Base-by-base conservation (phyloP, 2,888 invertebrate genomes). In the Phortica okadai region DNA sequence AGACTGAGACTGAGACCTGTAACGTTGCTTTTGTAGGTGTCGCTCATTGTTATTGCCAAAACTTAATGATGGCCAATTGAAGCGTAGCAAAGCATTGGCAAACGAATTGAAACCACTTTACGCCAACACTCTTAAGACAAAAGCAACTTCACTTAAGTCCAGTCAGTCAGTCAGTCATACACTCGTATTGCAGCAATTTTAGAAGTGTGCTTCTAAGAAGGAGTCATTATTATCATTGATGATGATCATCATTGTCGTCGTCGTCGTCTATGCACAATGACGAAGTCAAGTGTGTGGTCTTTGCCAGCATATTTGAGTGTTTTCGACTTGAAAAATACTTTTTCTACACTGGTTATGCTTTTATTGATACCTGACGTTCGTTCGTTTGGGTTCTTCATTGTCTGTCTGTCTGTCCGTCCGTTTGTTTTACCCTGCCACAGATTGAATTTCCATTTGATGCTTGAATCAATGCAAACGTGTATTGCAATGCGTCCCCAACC, bases 371-470 rank as follows among this genome's bases (percentile, higher is more conserved):
- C 62, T 62, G 7, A 16, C n/a, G 59, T 59, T 59, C 25, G 59
- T 64, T 64, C 25, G 64, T 25, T 62, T 16, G 14, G 25, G 10
- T 64, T 44, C 45, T 69, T 44, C 21, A 16, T 50, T 16, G 42
- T 44, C 14, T 6, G 50, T 50, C 50, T 50, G 50, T 50, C 50
- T 50, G 10, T 45, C 45, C 10, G 50, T 14, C 14, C 14, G 50
- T 50, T 50, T 50, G 50, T 6, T 50, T 6, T 10, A 4, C 5
- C 45, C 21, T 10, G 21, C 69, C n/a, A 69, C 44, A 69, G 69
- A 69, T 69, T 69, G 69, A 50, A 69, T 69, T 69, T 69, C 69
- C 69, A 69, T 69, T 69, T 69, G 69, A 10, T 21, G 64, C 21
- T 21, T 5, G 21, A 3, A 21, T 21, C 10, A 21, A 25, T 10